These are phyloP conservation scores for Epistrophe grossulariae DNA, from an alignment of 2,888 invertebrate species.

Conservation along the genomic window DNA sequence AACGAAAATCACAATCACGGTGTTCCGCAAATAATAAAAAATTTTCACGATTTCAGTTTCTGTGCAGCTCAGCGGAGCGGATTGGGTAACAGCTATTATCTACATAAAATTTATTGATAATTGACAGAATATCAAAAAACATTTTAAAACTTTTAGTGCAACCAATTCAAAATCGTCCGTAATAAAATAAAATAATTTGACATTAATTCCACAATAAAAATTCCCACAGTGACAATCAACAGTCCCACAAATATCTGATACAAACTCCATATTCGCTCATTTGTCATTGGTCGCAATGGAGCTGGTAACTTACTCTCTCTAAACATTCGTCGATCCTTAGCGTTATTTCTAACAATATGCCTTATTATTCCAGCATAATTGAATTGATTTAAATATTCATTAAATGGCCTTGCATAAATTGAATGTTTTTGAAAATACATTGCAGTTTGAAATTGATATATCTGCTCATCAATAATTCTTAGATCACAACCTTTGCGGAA, in stretches of 20 bases:
- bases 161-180: neutral
- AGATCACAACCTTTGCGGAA: neutral
- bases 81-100: too few species aligned
- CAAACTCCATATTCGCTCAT: slow-evolving; percentile 18
- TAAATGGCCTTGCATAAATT: neutral
- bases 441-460: neutral
- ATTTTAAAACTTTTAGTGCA: neutral
- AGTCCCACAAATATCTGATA: neutral
- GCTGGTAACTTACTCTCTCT: neutral
- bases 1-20: too few species aligned
- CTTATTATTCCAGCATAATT: slow-evolving; percentile 3
- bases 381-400: neutral
- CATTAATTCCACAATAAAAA: slow-evolving; percentile 5
- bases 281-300: neutral
- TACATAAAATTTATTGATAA: too few species aligned
- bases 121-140: too few species aligned
- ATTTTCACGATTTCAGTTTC: too few species aligned
- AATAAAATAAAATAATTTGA: neutral
- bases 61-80: too few species aligned
- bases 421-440: slow-evolving; percentile 33
- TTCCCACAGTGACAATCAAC: neutral
- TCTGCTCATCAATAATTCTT: neutral
- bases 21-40: too few species aligned
- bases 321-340: slow-evolving; percentile 3
- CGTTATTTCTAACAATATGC: neutral